Percentiles rank a stretch among this genome's conserved stretches.
phyloP scores from a whole-genome alignment of 2,113 vertebrate species.

The Peromyscus polionotus region DNA sequence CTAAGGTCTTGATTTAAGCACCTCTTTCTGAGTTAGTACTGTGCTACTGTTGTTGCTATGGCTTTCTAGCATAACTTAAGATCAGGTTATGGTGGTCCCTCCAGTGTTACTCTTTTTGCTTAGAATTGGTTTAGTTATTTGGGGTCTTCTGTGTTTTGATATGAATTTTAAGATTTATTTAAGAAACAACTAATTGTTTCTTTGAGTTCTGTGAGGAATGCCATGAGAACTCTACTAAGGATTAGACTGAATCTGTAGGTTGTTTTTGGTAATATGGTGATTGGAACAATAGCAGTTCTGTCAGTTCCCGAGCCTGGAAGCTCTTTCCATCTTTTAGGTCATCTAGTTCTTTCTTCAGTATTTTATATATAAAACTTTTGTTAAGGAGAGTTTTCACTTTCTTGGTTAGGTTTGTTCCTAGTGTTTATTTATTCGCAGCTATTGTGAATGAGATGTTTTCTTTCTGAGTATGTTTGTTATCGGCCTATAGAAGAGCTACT shows the following conservation, averaged over 20 bases:
- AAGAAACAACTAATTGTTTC: not conserved
- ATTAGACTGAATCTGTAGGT: not conserved
- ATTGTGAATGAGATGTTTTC: not conserved
- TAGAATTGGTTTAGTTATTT: not conserved
- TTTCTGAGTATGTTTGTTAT: not conserved
- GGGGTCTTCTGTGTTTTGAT: not conserved
- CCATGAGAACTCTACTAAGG: too few species aligned
- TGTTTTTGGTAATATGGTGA: not conserved
- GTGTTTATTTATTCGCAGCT: not conserved
- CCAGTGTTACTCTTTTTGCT: too few species aligned
- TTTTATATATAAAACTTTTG: not conserved
- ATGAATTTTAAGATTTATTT: not conserved
- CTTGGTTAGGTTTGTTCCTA: not conserved
- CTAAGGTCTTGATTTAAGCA: too few species aligned
- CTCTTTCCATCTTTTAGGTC: not conserved
- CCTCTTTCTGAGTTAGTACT: not conserved
- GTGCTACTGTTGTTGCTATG: not conserved
- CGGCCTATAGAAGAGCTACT: not conserved
- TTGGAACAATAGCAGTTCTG: not conserved
- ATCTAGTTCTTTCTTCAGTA: not conserved
- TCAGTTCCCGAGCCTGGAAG: accelerated
- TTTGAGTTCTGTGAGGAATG: not conserved
- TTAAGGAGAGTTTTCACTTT: not conserved
- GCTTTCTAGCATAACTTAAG: not conserved
- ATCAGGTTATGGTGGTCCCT: not conserved